Conservation (phyloP, 64 coral and sea anemone species). For the Orbicella faveolata region DNA sequence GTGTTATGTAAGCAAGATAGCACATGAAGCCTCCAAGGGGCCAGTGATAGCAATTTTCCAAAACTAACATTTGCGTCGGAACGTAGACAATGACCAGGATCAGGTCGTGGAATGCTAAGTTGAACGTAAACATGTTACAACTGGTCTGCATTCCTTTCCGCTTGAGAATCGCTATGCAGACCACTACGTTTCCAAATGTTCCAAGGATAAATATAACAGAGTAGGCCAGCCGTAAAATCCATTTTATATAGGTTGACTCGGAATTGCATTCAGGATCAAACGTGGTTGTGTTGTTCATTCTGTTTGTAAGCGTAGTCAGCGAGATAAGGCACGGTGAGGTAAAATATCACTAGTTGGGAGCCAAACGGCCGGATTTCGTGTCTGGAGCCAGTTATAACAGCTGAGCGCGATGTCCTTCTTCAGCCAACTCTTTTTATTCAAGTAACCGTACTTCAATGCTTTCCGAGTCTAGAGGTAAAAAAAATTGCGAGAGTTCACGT, state of each 20-base stretch:
- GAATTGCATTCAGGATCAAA: background rate
- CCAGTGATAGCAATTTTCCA: conserved; percentile 54
- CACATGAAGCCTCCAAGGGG: conserved; percentile 18
- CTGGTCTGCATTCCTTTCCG: conserved; percentile 68
- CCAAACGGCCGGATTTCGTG: too few relatives aligned
- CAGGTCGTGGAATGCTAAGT: conserved; percentile 79
- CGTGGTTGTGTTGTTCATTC: background rate
- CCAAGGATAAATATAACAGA: conserved; percentile 70
- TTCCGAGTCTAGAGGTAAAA: too few relatives aligned
- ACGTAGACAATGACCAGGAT: conserved; percentile 78
- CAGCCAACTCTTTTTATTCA: too few relatives aligned
- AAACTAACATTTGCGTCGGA: conserved; percentile 79
- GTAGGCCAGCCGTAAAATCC: conserved; percentile 79
- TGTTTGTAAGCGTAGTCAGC: background rate
- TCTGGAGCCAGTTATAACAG: too few relatives aligned
- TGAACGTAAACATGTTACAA: conserved; percentile 86
- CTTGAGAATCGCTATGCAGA: conserved; percentile 72
- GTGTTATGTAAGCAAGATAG: background rate
- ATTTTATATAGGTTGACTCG: conserved; percentile 38
- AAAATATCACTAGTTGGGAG: too few relatives aligned
- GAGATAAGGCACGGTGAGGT: background rate
- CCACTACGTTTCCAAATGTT: conserved; percentile 78
- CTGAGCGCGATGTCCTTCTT: too few relatives aligned
- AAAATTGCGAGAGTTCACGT: too few relatives aligned
- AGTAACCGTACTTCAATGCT: too few relatives aligned